Evolutionary conservation across 2,113 vertebrate species (phyloP).

Genomic region (Calyptommatus sinebrachiatus): DNA sequence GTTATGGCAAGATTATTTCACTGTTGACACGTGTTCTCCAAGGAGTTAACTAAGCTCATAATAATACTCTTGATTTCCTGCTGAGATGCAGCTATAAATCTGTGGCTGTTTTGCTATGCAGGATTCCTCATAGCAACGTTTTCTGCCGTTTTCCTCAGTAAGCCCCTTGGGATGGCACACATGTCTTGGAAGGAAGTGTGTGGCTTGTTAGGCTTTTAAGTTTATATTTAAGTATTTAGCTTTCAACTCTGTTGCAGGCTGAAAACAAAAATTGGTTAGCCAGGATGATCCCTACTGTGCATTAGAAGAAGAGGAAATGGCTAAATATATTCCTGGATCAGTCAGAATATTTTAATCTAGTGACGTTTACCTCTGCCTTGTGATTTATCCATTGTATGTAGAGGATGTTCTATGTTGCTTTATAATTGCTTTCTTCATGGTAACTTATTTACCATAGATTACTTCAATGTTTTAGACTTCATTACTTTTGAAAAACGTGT

Average conservation of each 20-base stretch:
- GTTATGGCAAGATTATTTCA: not conserved
- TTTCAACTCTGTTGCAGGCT: constrained; percentile 2
- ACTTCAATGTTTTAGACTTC: constrained; percentile 15
- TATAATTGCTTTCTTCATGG: not conserved
- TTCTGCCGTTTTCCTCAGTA: not conserved
- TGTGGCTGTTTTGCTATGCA: not conserved
- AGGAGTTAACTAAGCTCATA: not conserved
- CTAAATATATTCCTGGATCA: constrained; percentile 34
- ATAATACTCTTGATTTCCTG: not conserved
- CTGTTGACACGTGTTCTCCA: not conserved
- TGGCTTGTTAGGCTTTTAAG: not conserved
- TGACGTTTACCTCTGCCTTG: not conserved
- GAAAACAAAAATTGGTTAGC: not conserved
- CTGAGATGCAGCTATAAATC: not conserved
- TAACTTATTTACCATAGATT: not conserved
- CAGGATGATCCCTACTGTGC: constrained; percentile 12
- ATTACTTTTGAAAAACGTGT: not conserved
- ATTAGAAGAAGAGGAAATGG: constrained; percentile 2
- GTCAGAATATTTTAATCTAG: constrained; percentile 5
- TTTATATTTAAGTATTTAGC: constrained; percentile 19
- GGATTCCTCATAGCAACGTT: not conserved
- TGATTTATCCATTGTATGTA: not conserved
- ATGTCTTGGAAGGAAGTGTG: not conserved
- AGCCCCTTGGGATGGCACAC: constrained; percentile 8
- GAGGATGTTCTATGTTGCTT: not conserved